phyloP scores from a whole-genome alignment of 2,113 vertebrate species.

The Chionomys nivalis region DNA sequence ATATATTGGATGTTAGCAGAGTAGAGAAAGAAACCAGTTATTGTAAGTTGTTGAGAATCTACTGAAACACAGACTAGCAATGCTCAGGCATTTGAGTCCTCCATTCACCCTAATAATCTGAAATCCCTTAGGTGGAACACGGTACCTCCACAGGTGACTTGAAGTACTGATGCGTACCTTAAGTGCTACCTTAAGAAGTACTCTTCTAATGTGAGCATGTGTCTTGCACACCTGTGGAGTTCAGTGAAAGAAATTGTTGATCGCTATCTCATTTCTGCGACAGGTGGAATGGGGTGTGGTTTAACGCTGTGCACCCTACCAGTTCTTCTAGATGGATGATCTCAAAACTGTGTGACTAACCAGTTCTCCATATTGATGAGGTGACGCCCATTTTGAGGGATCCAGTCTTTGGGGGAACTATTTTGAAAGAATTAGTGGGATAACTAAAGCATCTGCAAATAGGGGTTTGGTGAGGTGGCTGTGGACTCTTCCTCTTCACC shows the following conservation, averaged over 20 bases:
- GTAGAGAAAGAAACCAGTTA: background rate
- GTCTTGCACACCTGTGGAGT: background rate
- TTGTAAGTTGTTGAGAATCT: background rate
- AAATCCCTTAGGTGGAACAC: background rate
- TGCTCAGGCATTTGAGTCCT: background rate
- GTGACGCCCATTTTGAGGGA: background rate
- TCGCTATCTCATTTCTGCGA: background rate
- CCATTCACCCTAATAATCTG: too few species aligned
- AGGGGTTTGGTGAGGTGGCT: background rate
- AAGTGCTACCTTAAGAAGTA: background rate
- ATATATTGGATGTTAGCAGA: background rate
- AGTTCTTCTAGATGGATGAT: background rate
- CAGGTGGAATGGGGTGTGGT: background rate
- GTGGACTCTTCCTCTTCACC: background rate
- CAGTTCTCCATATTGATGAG: background rate
- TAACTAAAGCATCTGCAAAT: too few species aligned
- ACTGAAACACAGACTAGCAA: fast-evolving
- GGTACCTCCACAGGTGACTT: background rate
- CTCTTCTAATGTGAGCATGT: background rate
- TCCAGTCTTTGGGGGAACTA: background rate
- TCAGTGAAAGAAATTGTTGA: background rate
- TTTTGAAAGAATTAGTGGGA: background rate
- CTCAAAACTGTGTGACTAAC: background rate
- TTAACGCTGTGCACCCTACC: background rate
- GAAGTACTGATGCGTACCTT: background rate